These are phyloP conservation scores for Platyura marginata DNA, from an alignment of 1,140 invertebrate species.

Conservation along the genomic window DNA sequence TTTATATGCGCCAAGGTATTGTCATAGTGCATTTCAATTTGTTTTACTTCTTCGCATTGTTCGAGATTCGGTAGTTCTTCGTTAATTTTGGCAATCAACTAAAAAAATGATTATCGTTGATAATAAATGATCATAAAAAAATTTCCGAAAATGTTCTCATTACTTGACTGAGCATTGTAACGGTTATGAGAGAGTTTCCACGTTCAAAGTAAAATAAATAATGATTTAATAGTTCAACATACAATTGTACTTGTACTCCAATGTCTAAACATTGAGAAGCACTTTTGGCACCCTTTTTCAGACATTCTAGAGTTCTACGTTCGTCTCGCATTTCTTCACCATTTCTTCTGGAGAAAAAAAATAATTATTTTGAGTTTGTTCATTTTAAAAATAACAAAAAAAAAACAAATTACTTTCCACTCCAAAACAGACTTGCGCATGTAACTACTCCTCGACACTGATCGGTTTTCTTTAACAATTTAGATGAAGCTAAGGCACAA, in stretches of 20 bases:
- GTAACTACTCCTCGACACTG: slow-evolving; percentile 82
- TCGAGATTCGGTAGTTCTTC: slow-evolving; percentile 86
- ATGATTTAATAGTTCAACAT: slow-evolving; percentile 85
- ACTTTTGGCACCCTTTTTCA: slow-evolving; percentile 89
- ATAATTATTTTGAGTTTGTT: not conserved
- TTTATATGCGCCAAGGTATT: slow-evolving; percentile 68
- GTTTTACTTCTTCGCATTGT: slow-evolving; percentile 84
- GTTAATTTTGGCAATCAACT: slow-evolving; percentile 82
- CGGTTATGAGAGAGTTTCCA: slow-evolving; percentile 64
- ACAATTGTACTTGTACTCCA: slow-evolving; percentile 89
- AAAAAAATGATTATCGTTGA: slow-evolving; percentile 21
- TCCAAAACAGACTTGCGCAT: slow-evolving; percentile 95
- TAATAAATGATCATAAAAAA: not conserved
- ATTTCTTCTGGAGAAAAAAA: slow-evolving; percentile 29
- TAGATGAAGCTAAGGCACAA: slow-evolving; percentile 84
- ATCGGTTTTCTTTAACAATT: slow-evolving; percentile 93
- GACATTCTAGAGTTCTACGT: slow-evolving; percentile 78
- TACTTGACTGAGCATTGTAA: slow-evolving; percentile 33
- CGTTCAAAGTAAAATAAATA: slow-evolving; percentile 92
- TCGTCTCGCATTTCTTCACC: slow-evolving; percentile 58
- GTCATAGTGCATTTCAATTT: slow-evolving; percentile 86
- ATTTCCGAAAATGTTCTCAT: too few relatives aligned
- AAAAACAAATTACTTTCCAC: slow-evolving; percentile 41
- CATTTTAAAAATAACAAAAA: slow-evolving; percentile 8
- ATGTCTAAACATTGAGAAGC: slow-evolving; percentile 95